A percentile compares a stretch with the other conserved stretches of the same genome.
Conservation (phyloP, 2,797 vertebrate species). For the Paguma larvata region DNA sequence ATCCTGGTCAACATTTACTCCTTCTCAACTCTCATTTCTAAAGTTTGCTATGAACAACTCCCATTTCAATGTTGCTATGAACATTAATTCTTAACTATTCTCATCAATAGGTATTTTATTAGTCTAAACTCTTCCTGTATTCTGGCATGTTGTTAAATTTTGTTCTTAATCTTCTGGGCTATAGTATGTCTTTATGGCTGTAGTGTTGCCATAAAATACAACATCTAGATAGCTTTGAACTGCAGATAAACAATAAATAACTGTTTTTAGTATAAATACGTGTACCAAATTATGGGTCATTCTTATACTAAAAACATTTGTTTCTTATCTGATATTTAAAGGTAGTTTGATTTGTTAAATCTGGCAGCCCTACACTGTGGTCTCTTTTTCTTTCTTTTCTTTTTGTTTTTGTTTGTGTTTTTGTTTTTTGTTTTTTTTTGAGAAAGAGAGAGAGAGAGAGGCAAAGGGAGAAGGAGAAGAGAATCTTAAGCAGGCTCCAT, state of each 20-base stretch:
- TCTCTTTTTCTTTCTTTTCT: too few species aligned
- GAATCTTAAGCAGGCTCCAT: too few species aligned
- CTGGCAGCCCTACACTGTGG: neutral
- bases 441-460: too few species aligned
- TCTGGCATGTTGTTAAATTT: neutral
- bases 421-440: too few species aligned
- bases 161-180: neutral
- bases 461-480: too few species aligned
- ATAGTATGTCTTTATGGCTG: neutral
- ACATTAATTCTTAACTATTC: neutral
- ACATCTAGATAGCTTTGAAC: neutral
- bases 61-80: neutral
- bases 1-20: neutral
- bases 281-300: neutral
- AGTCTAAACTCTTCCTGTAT: neutral
- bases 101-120: neutral
- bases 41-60: neutral
- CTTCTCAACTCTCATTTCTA: neutral
- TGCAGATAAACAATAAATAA: neutral
- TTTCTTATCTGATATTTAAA: slow-evolving; percentile 16
- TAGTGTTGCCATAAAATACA: neutral
- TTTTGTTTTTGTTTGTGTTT: too few species aligned
- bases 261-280: neutral
- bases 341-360: slow-evolving; percentile 27
- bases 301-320: neutral